Base-by-base conservation (phyloP, 1,140 invertebrate species). In the Zaprionus inermis region DNA sequence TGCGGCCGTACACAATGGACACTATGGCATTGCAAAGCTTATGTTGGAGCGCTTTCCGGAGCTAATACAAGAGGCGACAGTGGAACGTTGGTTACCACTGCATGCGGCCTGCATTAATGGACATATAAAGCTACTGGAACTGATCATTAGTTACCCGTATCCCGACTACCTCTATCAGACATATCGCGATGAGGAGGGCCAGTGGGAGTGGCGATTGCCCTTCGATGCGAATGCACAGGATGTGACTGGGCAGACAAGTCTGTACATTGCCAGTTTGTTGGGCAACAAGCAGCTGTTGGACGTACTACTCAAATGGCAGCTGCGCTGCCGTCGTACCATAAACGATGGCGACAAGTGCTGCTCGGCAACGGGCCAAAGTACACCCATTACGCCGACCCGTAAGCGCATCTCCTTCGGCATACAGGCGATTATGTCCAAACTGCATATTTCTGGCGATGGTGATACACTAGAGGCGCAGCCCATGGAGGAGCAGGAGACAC, bases 171-270 rank as follows among this genome's bases (percentile, higher is more conserved):
- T 97, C 49, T 92, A 96, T 71, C 93, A 92, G 30, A 95, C 94
- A 79, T 97, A 90, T 92, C 96, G 95, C 49, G 96, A 97, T 90
- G 92, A 93, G 16, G 94, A 94, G 3, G 95, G 95, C 20, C 94
- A 96, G 54, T 97, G 95, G 93, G 96, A 98, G 89, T 99, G 97
- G 92, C 94, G 95, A 14, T 94, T 97, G 92, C 95, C 97, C 7
- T 98, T 98, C 91, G 97, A 99, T 93, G 94, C 99, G 6, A 99
- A 99, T 92, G 94, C 95, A 52, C 95, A 96, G 72, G 98, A 99
- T 93, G 96, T 96, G 0, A 97, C 97, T 14, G 97, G 97, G 0
- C 97, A 98, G 91, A 98, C 95, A 67, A 95, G 97, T 51, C 93
- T 99, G 0, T 99, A 98, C 92, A 95, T 98, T 49, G 96, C 97